Evolutionary conservation across 92 coral and sea anemone species (phyloP), one percentile per base, ranked within the genome.

Genomic region (Scolanthus callimorphus): DNA sequence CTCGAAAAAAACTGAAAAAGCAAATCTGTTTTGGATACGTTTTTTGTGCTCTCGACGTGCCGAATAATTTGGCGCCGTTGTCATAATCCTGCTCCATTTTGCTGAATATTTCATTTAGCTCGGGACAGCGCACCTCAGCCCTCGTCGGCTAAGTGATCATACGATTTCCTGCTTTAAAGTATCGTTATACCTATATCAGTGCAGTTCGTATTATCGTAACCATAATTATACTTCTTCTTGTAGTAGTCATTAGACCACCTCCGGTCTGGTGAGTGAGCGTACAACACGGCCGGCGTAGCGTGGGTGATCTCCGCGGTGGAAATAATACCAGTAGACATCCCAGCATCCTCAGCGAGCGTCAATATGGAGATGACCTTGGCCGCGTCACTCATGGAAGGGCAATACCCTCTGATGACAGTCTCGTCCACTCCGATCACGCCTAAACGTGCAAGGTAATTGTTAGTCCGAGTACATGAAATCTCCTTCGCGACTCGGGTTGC

Each of bases 251-350:
- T n/a, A n/a, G n/a, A n/a, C 79, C 84, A 91, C 1, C 20, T 17
- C 44, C 97, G 71, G 30, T 72, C 79, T 0, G 81, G 67, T 6
- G 80, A 58, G 49, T 85, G 80, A 19, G 85, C 80, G 29, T 85
- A 85, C 57, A 62, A 63, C 11, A 62, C 84, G n/a, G 79, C 57
- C 0, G 97, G 97, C 9, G 97, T 82, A 19, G 97, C 97, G 48
- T 91, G 97, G 25, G 95, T 87, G 3, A 78, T 68, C 21, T 95
- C 91, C 1, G 97, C 71, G 20, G 95, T 81, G 0, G 91, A 75
- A 15, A 91, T 71, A 20, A 91, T 46, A 4, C 97, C 97, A 0
- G 97, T 91, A 1, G 95, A 87, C 91, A 91, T 80, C 31, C 95
- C 86, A 1, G 89, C 97, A 28, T 58, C 55, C 54, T 91, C 95